These are phyloP conservation scores for Oceanodroma leucorhoa DNA, from an alignment of 2,797 vertebrate species.

Conservation along the genomic window DNA sequence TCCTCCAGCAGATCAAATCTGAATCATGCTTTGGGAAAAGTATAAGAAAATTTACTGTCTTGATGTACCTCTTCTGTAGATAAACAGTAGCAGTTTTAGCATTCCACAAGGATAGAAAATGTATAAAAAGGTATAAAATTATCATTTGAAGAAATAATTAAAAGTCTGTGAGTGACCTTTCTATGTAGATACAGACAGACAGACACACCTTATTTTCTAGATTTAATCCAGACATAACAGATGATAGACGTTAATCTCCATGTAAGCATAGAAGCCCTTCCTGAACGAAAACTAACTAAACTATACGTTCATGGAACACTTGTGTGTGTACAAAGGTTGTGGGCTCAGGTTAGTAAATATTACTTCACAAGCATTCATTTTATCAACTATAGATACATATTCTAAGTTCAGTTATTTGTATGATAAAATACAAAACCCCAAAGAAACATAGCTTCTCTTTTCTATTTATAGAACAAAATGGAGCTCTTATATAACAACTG, in stretches of 20 bases:
- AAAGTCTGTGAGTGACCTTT: background rate
- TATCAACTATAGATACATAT: background rate
- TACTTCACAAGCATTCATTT: background rate
- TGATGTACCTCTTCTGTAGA: background rate
- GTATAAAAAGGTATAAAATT: background rate
- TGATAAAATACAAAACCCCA: background rate
- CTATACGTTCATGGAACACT: background rate
- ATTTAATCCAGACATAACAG: background rate
- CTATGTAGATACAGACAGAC: background rate
- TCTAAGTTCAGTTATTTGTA: background rate
- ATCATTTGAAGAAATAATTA: background rate
- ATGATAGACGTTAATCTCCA: background rate
- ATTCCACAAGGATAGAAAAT: background rate
- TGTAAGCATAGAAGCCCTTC: background rate
- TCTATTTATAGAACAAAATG: background rate
- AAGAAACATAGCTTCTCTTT: background rate
- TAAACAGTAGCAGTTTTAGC: background rate
- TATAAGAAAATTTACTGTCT: background rate
- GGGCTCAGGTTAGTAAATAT: background rate
- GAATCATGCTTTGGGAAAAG: background rate
- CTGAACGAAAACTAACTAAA: background rate
- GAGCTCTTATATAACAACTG: background rate
- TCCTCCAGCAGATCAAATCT: background rate
- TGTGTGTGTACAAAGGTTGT: fast-evolving
- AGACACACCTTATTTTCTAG: background rate